Evolutionary conservation across 2,888 invertebrate species (phyloP), one percentile per base, ranked within the genome.

Genomic region (Euclidia mi): DNA sequence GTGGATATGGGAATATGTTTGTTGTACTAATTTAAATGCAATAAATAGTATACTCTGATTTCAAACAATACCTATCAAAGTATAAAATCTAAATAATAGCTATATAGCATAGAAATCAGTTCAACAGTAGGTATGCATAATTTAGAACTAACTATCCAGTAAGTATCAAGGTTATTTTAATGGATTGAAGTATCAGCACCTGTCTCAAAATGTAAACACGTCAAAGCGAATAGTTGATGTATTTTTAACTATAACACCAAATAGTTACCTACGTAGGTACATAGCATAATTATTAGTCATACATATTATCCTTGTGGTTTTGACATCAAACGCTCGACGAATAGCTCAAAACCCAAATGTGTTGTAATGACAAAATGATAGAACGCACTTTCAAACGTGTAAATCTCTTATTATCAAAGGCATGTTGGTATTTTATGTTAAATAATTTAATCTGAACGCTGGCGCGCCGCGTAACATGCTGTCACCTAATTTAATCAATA

Each of bases 401-500:
- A 84, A 85, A 85, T 83, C 82, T 81, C 77, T 81, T 72, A 82
- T 84, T 84, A 86, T 85, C 85, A 84, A 85, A 86, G 78, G 84
- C 77, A 78, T 79, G 77, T 69, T 72, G 59, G 47, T 81, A 78
- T 88, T 88, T 88, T 87, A 86, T 85, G 88, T 84, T 84, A 88
- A 88, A 82, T 88, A 89, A 90, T 89, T 87, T 88, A 89, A 90
- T 90, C 85, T 82, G 74, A 71, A 72, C 75, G 76, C 71, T 75
- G 78, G 78, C 82, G 79, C 78, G 79, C 81, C 78, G 75, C 77
- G 81, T 80, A 86, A 84, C 85, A 85, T 86, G 85, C 85, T 84
- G 85, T 81, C 81, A 69, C 71, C 76, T 86, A 85, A 88, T 89
- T 89, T 86, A 87, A 89, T 90, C 86, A 88, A 88, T 89, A 85